Evolutionary conservation across 2,888 invertebrate genomes (phyloP).

Genomic region (Kryphioiulus occultus): DNA sequence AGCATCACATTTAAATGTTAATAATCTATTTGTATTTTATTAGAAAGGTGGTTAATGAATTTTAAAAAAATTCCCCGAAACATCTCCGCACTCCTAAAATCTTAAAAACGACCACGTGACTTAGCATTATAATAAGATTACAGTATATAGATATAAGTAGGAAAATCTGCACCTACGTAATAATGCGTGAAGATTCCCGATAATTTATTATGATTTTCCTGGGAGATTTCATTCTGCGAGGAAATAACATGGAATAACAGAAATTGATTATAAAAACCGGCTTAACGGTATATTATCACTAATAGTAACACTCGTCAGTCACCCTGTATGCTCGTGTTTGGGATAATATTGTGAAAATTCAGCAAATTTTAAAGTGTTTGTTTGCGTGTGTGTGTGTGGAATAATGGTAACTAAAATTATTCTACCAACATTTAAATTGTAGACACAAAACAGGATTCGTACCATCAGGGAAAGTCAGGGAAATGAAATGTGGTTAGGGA

Average conservation of each 20-base stretch:
- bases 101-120: neutral
- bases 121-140: neutral
- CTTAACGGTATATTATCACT: neutral
- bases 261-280: neutral
- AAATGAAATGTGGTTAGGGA: no score
- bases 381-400: neutral
- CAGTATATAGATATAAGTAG: neutral
- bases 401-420: no score
- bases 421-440: no score
- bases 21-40: neutral
- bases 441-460: no score
- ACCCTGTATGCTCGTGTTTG: neutral
- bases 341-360: neutral
- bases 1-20: no score
- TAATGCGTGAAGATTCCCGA: conserved; percentile 5
- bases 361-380: neutral
- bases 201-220: conserved; percentile 5
- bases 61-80: neutral
- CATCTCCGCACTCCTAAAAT: neutral
- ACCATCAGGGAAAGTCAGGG: no score
- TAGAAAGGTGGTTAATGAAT: no score
- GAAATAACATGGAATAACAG: conserved; percentile 5
- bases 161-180: neutral
- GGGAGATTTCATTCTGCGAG: conserved; percentile 5
- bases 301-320: neutral